Evolutionary conservation across 2,888 invertebrate species (phyloP).

Genomic region (Cephus nigrinus): DNA sequence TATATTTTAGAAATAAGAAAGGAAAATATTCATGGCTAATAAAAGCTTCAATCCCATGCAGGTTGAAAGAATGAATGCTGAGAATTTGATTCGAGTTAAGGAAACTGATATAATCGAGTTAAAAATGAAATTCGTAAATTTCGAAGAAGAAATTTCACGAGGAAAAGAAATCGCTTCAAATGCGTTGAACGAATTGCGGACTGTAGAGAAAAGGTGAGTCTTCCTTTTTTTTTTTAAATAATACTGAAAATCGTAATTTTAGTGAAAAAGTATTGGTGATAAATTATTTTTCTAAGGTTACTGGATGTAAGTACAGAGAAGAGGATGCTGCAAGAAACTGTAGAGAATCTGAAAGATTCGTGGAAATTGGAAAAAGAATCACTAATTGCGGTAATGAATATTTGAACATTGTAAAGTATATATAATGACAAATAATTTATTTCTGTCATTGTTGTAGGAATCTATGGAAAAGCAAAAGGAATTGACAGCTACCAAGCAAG

Average conservation of each 20-base stretch:
- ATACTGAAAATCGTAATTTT: neutral
- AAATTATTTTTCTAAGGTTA: neutral
- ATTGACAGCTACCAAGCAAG: neutral
- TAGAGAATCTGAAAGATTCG: neutral
- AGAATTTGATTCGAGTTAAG: neutral
- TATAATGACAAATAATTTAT: neutral
- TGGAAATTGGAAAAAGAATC: neutral
- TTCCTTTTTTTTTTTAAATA: neutral
- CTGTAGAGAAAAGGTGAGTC: slow-evolving; percentile 5
- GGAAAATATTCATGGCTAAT: neutral
- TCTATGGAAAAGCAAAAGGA: neutral
- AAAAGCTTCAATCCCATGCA: neutral
- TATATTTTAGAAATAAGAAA: neutral
- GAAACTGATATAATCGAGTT: slow-evolving; percentile 5
- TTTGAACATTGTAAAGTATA: neutral
- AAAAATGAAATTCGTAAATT: neutral
- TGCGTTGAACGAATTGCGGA: slow-evolving; percentile 13
- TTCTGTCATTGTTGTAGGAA: neutral
- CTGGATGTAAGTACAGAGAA: neutral
- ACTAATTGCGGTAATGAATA: neutral
- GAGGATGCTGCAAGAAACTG: neutral
- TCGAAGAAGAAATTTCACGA: neutral
- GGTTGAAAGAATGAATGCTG: neutral
- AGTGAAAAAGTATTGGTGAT: neutral
- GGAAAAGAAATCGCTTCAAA: slow-evolving; percentile 1